These are phyloP conservation scores for Enteromius anoplus DNA, from an alignment of 2,797 vertebrate species.

Conservation along the genomic window DNA sequence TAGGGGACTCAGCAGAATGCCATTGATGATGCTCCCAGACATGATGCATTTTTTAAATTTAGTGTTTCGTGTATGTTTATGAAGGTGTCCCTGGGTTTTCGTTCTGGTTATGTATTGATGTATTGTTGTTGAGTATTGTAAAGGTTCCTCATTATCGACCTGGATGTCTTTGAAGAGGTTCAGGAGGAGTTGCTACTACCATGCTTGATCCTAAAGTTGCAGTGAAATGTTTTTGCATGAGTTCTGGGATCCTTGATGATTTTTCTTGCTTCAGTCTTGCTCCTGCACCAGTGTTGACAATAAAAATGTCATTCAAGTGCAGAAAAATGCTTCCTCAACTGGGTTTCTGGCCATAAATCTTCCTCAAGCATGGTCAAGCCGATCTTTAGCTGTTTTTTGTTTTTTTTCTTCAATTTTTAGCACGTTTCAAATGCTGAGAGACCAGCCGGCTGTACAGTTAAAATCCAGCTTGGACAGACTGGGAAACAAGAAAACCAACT, in stretches of 20 bases:
- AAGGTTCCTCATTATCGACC: conserved; percentile 1
- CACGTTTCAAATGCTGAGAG: background rate
- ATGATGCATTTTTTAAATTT: background rate
- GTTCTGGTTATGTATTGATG: background rate
- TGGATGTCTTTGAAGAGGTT: background rate
- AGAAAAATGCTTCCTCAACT: background rate
- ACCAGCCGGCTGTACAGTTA: background rate
- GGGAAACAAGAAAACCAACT: background rate
- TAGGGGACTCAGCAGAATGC: background rate
- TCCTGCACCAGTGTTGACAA: conserved; percentile 4
- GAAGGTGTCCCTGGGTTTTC: background rate
- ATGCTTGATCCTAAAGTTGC: background rate
- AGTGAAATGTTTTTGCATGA: background rate
- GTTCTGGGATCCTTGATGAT: background rate
- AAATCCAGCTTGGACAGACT: background rate
- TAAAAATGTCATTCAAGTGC: background rate
- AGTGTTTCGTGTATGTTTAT: background rate
- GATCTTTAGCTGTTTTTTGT: background rate
- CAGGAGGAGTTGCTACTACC: background rate
- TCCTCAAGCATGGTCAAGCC: background rate
- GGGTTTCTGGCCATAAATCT: background rate
- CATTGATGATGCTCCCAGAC: background rate
- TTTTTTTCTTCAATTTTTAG: background rate
- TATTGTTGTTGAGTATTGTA: background rate
- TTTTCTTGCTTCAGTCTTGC: background rate